phyloP scores from a whole-genome alignment of 2,113 vertebrate genomes.

The Petromus typicus region DNA sequence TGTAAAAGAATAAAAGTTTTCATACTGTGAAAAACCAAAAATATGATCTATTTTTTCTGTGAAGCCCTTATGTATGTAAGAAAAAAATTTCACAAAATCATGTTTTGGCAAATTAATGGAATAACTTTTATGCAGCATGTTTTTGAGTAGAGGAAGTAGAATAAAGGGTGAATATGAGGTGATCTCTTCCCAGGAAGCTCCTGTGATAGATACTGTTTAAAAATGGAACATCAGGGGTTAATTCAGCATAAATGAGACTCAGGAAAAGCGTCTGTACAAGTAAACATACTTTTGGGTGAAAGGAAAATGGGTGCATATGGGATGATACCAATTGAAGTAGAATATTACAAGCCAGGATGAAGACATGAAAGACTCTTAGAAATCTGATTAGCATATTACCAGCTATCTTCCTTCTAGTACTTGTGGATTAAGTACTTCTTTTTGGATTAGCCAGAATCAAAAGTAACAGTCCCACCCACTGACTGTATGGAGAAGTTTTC shows the following conservation, averaged over 20 bases:
- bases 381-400: background rate
- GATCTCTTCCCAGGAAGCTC: background rate
- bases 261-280: background rate
- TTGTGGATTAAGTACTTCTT: background rate
- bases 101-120: constrained; percentile 28
- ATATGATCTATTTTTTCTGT: background rate
- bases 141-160: constrained; percentile 31
- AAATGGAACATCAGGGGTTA: background rate
- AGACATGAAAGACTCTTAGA: background rate
- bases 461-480: background rate
- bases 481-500: background rate
- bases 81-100: constrained; percentile 8
- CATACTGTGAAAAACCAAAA: background rate
- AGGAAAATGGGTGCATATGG: background rate
- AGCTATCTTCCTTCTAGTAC: constrained; percentile 9
- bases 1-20: constrained; percentile 50
- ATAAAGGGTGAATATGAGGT: background rate
- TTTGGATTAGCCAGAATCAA: background rate
- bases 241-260: background rate
- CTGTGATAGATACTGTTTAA: constrained; percentile 14
- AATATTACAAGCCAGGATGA: background rate
- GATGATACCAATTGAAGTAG: background rate
- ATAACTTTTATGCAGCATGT: background rate
- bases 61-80: background rate
- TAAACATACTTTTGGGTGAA: background rate